A percentile compares a stretch with the other conserved stretches of the same genome.
Evolutionary conservation across 2,113 vertebrate species (phyloP).

Genomic region (Merops nubicus): DNA sequence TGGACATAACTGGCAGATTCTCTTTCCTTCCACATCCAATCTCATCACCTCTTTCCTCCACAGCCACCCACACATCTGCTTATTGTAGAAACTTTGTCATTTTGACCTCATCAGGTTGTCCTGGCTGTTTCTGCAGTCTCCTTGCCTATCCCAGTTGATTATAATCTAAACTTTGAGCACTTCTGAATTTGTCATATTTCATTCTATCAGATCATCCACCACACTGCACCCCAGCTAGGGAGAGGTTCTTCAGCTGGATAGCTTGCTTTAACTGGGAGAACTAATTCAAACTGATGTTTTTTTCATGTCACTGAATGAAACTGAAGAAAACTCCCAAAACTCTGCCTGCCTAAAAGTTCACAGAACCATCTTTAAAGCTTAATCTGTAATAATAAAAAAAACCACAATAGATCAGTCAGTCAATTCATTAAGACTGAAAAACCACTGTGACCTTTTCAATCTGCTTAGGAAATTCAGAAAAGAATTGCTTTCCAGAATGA

Average conservation of each 20-base stretch:
- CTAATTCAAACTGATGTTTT: neutral
- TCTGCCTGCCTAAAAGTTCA: neutral
- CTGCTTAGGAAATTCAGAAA: slow-evolving; percentile 38
- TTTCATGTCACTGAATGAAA: neutral
- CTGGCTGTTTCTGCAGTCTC: neutral
- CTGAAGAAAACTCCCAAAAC: neutral
- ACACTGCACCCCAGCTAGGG: neutral
- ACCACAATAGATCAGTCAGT: slow-evolving; percentile 10
- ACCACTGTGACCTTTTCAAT: slow-evolving; percentile 63
- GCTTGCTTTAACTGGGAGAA: neutral
- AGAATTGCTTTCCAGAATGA: slow-evolving; percentile 42
- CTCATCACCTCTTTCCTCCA: neutral
- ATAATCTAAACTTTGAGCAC: neutral
- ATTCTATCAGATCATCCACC: neutral
- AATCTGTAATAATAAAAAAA: neutral
- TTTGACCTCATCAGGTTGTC: neutral
- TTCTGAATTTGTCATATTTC: neutral
- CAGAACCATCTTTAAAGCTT: neutral
- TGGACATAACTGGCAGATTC: neutral
- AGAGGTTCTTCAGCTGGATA: neutral
- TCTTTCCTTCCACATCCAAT: neutral
- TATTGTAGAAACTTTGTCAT: neutral
- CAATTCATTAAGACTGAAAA: slow-evolving; percentile 53
- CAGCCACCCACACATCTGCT: neutral
- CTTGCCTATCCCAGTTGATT: neutral